Conservation (phyloP, 2,113 vertebrate genomes). For the Hylia prasina region DNA sequence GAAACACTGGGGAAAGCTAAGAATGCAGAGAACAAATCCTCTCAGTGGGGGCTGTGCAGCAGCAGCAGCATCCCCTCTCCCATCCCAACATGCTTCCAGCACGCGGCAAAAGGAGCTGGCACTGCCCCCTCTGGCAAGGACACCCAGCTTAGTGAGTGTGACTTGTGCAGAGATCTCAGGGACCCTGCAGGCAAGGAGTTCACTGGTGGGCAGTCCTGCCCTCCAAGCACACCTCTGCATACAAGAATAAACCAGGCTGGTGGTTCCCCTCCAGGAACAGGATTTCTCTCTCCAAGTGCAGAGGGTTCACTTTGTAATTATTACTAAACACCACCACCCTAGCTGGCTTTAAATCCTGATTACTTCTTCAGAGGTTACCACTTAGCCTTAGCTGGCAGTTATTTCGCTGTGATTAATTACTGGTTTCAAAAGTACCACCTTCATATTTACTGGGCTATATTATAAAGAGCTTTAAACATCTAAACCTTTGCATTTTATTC, state of each 20-base stretch:
- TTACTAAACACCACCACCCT: neutral
- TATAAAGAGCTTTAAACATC: neutral
- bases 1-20: neutral
- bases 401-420: neutral
- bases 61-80: neutral
- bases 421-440: neutral
- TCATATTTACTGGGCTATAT: neutral
- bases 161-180: neutral
- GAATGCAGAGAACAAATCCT: neutral
- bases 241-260: neutral
- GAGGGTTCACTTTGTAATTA: neutral
- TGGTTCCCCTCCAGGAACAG: neutral
- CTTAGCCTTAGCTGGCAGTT: neutral
- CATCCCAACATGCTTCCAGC: fast-evolving
- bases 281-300: neutral
- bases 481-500: neutral
- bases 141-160: fast-evolving
- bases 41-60: neutral
- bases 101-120: neutral
- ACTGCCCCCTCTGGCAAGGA: neutral
- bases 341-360: neutral
- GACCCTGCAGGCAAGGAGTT: neutral
- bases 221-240: fast-evolving
- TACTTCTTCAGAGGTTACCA: neutral
- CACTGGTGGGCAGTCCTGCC: neutral